Conservation (phyloP, 2,888 invertebrate species). For the Ctenicera cuprea region DNA sequence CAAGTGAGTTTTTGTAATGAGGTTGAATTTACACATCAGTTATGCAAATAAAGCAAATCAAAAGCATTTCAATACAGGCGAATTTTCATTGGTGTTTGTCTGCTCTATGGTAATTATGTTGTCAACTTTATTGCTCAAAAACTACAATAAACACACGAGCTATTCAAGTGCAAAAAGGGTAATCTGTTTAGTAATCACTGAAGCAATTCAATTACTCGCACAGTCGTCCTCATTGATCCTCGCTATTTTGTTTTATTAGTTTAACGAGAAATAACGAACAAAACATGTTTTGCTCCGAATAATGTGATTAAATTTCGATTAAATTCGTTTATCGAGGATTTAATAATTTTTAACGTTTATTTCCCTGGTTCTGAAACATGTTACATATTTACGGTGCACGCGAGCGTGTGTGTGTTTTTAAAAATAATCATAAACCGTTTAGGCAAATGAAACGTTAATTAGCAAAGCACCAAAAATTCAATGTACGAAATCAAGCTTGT, state of each 20-base stretch:
- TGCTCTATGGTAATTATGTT: slow-evolving; percentile 3
- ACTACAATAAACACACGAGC: slow-evolving; percentile 10
- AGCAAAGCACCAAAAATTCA: slow-evolving; percentile 7
- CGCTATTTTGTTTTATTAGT: slow-evolving; percentile 9
- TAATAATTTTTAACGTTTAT: not conserved
- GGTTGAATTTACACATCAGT: not conserved
- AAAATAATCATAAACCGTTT: slow-evolving; percentile 9
- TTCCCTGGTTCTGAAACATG: not conserved
- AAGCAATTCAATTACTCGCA: slow-evolving; percentile 4
- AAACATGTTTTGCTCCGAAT: not conserved
- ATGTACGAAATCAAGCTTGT: not conserved
- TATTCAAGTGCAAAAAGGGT: not conserved
- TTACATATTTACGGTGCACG: not conserved
- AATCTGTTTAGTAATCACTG: slow-evolving; percentile 28
- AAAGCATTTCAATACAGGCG: not conserved
- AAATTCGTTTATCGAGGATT: not conserved
- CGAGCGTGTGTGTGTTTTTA: not conserved
- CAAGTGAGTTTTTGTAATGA: not conserved
- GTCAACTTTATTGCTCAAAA: slow-evolving; percentile 18
- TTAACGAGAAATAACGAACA: slow-evolving; percentile 5
- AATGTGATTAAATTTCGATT: not conserved
- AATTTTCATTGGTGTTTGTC: slow-evolving; percentile 8
- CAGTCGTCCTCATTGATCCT: not conserved
- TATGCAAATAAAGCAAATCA: not conserved
- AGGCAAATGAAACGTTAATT: slow-evolving; percentile 7